A percentile compares a stretch with the other conserved stretches of the same genome.
Conservation (phyloP, 2,888 invertebrate genomes). For the Zelleria hepariella region DNA sequence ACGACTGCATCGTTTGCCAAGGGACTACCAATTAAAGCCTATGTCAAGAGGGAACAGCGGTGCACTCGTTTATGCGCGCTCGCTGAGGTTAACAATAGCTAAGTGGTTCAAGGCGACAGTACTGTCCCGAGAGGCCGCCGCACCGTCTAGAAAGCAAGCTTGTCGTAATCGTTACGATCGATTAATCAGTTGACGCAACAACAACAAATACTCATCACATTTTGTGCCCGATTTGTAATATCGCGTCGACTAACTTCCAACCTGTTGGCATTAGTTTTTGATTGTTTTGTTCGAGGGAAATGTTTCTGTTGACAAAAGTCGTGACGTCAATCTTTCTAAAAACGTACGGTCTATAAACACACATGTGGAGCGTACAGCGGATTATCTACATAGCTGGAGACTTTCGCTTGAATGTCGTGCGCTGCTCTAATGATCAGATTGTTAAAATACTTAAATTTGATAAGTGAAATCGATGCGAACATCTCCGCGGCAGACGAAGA, state of each 20-base stretch:
- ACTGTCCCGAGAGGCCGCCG: conserved; percentile 21
- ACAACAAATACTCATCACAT: not conserved
- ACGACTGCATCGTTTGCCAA: not conserved
- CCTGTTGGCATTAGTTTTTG: not conserved
- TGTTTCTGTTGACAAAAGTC: not conserved
- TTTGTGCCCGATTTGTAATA: too few species aligned
- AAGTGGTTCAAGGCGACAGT: conserved; percentile 49
- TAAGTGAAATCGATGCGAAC: not conserved
- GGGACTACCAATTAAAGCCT: not conserved
- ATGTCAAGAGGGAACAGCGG: not conserved
- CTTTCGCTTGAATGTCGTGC: not conserved
- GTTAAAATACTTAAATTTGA: not conserved
- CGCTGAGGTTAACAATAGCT: conserved; percentile 28
- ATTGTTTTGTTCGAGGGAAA: not conserved
- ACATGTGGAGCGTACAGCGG: not conserved
- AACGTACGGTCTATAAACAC: not conserved
- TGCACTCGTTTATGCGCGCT: too few species aligned
- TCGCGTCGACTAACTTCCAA: not conserved
- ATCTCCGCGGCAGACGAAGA: not conserved
- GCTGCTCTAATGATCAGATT: not conserved
- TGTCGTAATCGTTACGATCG: not conserved
- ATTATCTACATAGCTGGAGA: not conserved
- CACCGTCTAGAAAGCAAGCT: not conserved
- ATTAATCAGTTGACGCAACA: not conserved
- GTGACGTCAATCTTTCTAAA: not conserved